These are phyloP conservation scores for Portunus trituberculatus DNA, from an alignment of 1,140 invertebrate genomes.

Conservation along the genomic window DNA sequence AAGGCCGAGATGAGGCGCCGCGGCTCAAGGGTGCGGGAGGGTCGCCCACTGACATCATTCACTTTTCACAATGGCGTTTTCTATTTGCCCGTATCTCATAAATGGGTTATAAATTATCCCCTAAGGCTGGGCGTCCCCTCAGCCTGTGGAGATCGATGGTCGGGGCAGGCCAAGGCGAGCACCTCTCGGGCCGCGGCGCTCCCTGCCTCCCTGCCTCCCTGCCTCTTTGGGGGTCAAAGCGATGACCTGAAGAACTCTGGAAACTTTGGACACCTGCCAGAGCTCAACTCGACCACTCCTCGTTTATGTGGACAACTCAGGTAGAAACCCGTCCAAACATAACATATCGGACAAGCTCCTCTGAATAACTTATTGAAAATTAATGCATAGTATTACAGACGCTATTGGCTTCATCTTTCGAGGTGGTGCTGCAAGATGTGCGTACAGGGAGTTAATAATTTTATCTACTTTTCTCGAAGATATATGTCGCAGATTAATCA, in stretches of 20 bases:
- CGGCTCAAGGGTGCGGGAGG: neutral
- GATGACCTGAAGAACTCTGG: neutral
- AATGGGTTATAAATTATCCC: constrained; percentile 61
- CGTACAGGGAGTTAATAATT: too few species aligned
- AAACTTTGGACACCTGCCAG: constrained; percentile 1
- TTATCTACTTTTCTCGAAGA: too few species aligned
- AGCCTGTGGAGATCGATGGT: neutral
- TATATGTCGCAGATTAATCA: too few species aligned
- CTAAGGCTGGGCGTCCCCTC: constrained; percentile 28
- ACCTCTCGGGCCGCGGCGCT: neutral
- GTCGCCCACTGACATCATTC: constrained; percentile 33
- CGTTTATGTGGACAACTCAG: neutral
- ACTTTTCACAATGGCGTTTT: constrained; percentile 61
- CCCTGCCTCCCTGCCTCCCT: neutral
- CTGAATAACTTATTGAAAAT: neutral
- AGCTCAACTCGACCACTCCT: neutral
- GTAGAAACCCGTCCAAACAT: neutral
- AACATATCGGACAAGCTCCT: neutral
- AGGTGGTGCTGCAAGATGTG: too few species aligned
- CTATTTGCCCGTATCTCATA: constrained; percentile 65
- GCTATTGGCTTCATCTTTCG: neutral
- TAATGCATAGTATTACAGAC: neutral
- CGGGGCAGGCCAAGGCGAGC: neutral
- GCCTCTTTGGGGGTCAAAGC: neutral
- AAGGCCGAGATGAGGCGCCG: neutral